Evolutionary conservation across 2,797 vertebrate species (phyloP), one percentile per base, ranked within the genome.

Genomic region (Eulemur coronatus): DNA sequence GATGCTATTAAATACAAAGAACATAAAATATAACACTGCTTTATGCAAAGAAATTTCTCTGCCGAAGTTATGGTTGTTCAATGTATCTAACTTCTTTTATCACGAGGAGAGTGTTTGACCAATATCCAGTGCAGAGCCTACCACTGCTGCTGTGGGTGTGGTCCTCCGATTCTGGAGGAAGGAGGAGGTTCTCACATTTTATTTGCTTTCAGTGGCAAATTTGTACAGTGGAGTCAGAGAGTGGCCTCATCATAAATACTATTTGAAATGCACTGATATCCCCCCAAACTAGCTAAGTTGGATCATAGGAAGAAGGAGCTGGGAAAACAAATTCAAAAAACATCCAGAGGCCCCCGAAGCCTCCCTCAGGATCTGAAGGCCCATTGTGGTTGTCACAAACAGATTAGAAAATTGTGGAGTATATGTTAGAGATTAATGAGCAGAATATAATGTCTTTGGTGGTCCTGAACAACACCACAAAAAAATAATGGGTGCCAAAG

Each of bases 201-300:
- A 73, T 84, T 84, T 80, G 46, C 43, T 92, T 72, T 84, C 30
- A 50, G 48, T 69, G 43, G 59, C 22, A 81, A 76, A 84, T 84
- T 24, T 91, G 46, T 76, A 89, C 7, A 75, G 41, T 30, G 69
- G 38, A 61, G 57, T 48, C 89, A 96, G 55, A 76, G 15, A 79
- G 35, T 30, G 3, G 22, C n/a, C 7, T 79, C 76, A 46, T 89
- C 81, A 75, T 30, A 94, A 78, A 94, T 61, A 63, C 72, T 61
- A 67, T 89, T 72, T 96, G 65, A 96, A 96, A 89, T 63, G 48
- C 80, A 93, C 3, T 61, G 43, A 79, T 82, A 76, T 63, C 52
- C 41, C 70, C 87, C 70, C 87, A 84, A 89, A 46, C 65, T 35
- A 93, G 86, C 73, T 69, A 80, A 86, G 59, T 67, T 57, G 35